Base-by-base conservation (phyloP, 2,888 invertebrate species). In the Globia sparganii region DNA sequence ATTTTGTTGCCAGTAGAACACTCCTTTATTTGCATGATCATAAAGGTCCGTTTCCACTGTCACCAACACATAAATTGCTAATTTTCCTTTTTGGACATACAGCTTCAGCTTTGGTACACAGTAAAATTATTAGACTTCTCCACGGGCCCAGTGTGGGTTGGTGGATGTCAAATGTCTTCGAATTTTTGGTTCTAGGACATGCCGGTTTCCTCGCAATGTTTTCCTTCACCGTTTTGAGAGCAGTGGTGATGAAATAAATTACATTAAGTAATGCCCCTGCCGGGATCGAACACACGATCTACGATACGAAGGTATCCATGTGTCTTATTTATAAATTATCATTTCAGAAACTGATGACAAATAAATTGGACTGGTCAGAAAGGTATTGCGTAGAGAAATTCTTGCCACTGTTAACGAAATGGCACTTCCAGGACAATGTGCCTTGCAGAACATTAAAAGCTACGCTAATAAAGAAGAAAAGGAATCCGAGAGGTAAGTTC, bases 351-450 rank as follows among this genome's bases (percentile, higher is more conserved):
- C 97, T 98, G 84, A 97, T 98, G 94, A 96, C 96, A 0, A 96
- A 95, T 77, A 97, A 98, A 88, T 92, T 98, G 72, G 97, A 97
- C 84, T 99, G 99, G 99, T 97, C 97, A 4, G 97, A 98, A 90
- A 96, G 97, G 49, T 98, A 98, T 91, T 97, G 98, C 59, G 97
- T 98, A 83, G 97, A 98, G 89, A 98, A 98, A 92, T 97, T 98
- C 86, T 95, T 98, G 77, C 98, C 98, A 0, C 91, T 99, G 64
- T 91, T 98, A 37, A 98, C 98, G 0, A 97, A 98, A 86, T 98
- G 98, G 98, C 98, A 98, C 90, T 93, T 98, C 43, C 92, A 97
- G 81, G 96, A 94, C n/a, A 79, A 90, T 28, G 93, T 96, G 2
- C 88, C 92, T 8, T 88, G 88, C 76, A 93, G 92, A 80, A 94